A percentile compares a stretch with the other conserved stretches of the same genome.
These are phyloP conservation scores for Sciurus vulgaris DNA, from an alignment of 2,797 vertebrate species.

Conservation along the genomic window DNA sequence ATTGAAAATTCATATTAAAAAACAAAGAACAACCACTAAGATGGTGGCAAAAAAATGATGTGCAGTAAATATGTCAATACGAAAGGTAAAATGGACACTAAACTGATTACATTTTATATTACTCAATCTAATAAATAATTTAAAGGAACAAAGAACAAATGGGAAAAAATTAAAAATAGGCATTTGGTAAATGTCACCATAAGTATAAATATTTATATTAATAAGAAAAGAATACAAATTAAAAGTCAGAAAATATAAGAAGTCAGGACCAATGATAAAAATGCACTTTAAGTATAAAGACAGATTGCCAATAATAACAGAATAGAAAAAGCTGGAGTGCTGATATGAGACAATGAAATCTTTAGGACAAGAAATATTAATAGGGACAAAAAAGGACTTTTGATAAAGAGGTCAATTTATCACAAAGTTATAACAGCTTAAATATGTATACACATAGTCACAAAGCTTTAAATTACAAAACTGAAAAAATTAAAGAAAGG, in stretches of 20 bases:
- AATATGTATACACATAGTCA: background rate
- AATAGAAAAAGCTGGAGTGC: background rate
- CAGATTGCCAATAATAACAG: background rate
- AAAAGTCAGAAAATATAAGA: background rate
- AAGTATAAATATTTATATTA: background rate
- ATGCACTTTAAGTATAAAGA: background rate
- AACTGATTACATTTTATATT: background rate
- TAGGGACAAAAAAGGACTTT: background rate
- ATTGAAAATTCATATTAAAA: background rate
- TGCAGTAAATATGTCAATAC: background rate
- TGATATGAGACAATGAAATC: background rate
- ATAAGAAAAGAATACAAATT: background rate
- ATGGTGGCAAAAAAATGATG: background rate
- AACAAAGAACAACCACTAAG: background rate
- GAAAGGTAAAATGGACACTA: background rate
- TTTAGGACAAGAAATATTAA: constrained; percentile 1
- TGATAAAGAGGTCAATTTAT: background rate
- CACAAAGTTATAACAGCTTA: background rate
- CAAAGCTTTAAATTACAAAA: background rate
- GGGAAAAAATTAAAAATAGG: background rate
- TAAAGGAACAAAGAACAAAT: background rate
- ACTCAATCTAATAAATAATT: background rate
- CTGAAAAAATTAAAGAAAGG: background rate
- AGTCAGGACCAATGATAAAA: background rate
- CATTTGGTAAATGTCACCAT: background rate